Percentiles rank a stretch among this genome's conserved stretches.
phyloP scores from a whole-genome alignment of 1,140 invertebrate genomes.

The Macrocentrus cingulum region DNA sequence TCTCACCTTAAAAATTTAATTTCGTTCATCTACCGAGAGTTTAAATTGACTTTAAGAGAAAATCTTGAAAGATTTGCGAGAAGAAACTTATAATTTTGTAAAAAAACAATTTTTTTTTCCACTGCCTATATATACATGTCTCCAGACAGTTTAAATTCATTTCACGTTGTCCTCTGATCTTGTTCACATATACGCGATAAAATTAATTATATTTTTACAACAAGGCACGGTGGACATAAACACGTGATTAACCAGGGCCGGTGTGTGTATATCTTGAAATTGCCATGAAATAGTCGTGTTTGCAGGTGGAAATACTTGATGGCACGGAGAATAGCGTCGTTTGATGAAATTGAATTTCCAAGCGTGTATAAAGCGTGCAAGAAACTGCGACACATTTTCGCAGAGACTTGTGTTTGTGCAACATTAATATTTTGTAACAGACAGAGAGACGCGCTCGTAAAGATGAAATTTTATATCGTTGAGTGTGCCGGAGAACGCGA shows the following conservation, averaged over 20 bases:
- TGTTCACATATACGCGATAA: too few species aligned
- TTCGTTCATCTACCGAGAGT: too few species aligned
- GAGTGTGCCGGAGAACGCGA: too few species aligned
- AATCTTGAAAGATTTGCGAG: too few species aligned
- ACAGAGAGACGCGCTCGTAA: too few species aligned
- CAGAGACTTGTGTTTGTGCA: background rate
- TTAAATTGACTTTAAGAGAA: too few species aligned
- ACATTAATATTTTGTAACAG: too few species aligned
- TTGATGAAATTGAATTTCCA: conserved; percentile 19
- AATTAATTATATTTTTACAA: conserved; percentile 24
- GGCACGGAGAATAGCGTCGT: conserved; percentile 8
- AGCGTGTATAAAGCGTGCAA: background rate
- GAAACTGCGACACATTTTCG: background rate
- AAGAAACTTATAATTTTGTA: too few species aligned
- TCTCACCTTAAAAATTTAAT: too few species aligned
- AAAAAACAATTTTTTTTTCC: too few species aligned
- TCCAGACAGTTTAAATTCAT: conserved; percentile 1
- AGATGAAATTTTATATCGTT: conserved; percentile 36
- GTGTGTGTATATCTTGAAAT: conserved; percentile 5
- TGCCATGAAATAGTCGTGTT: conserved; percentile 13
- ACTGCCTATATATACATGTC: too few species aligned
- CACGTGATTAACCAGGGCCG: conserved; percentile 20
- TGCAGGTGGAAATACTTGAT: conserved; percentile 16
- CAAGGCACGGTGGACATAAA: conserved; percentile 15
- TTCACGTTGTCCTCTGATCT: conserved; percentile 1